phyloP scores from a whole-genome alignment of 2,888 invertebrate genomes.

The Pyrrhosoma nymphula region DNA sequence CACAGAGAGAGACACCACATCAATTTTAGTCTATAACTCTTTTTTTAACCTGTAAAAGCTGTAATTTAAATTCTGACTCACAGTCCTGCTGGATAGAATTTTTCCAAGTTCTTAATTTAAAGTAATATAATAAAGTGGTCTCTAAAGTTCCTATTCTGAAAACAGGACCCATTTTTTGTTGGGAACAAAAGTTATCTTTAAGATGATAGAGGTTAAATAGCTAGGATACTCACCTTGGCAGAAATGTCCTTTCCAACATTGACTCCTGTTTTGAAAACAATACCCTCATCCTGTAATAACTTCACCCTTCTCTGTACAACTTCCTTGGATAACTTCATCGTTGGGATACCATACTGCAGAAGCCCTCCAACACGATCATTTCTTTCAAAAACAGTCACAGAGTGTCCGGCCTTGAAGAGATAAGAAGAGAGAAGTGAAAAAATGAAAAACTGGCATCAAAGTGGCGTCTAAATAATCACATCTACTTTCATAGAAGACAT shows the following conservation, averaged over 20 bases:
- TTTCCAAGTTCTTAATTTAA: no score
- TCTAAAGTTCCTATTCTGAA: no score
- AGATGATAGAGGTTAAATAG: no score
- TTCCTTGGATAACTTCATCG: conserved; percentile 97
- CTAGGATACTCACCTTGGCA: conserved; percentile 80
- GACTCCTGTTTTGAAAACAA: conserved; percentile 92
- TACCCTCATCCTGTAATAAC: conserved; percentile 93
- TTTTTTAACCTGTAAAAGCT: no score
- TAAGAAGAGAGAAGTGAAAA: conserved; percentile 17
- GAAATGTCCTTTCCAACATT: conserved; percentile 95
- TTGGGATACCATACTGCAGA: conserved; percentile 98
- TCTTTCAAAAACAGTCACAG: conserved; percentile 97
- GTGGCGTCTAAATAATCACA: background rate
- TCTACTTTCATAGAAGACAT: no score
- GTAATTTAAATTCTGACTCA: no score
- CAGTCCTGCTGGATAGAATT: no score
- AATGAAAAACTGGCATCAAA: background rate
- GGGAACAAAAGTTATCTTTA: no score
- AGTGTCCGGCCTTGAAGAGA: conserved; percentile 88
- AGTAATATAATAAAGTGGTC: no score
- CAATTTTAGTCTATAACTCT: no score
- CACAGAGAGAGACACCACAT: no score
- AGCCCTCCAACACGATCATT: conserved; percentile 97
- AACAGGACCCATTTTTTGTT: no score
- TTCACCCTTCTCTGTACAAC: conserved; percentile 94